phyloP scores from a whole-genome alignment of 2,113 vertebrate species.

The Chloroceryle aenea region DNA sequence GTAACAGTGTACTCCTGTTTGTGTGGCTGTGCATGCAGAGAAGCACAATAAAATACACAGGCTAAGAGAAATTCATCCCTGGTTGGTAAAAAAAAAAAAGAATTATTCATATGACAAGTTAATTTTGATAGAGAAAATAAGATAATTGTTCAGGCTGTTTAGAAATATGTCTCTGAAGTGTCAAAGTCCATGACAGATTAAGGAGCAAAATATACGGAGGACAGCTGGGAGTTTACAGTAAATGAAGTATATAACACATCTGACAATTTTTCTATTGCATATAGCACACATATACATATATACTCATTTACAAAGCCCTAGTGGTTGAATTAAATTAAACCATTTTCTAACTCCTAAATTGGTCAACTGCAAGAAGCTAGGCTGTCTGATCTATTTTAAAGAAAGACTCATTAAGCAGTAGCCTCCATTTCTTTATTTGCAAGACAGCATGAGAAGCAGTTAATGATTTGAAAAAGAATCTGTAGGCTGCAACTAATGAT shows the following conservation, averaged over 20 bases:
- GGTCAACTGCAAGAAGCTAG: constrained; percentile 36
- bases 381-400: constrained; percentile 53
- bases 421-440: constrained; percentile 22
- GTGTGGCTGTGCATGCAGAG: neutral
- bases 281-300: neutral
- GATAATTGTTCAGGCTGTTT: neutral
- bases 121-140: neutral
- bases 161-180: neutral
- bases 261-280: neutral
- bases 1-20: neutral
- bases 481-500: constrained; percentile 54
- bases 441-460: constrained; percentile 33
- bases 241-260: neutral
- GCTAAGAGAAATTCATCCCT: neutral
- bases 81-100: neutral
- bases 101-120: neutral
- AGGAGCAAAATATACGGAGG: neutral
- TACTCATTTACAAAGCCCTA: constrained; percentile 17
- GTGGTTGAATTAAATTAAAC: constrained; percentile 51
- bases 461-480: constrained; percentile 67
- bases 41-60: neutral
- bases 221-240: neutral
- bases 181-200: neutral
- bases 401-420: constrained; percentile 69
- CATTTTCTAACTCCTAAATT: constrained; percentile 59